Evolutionary conservation across 2,888 invertebrate genomes (phyloP), one percentile per base, ranked within the genome.

Genomic region (Caradrina clavipalpis): DNA sequence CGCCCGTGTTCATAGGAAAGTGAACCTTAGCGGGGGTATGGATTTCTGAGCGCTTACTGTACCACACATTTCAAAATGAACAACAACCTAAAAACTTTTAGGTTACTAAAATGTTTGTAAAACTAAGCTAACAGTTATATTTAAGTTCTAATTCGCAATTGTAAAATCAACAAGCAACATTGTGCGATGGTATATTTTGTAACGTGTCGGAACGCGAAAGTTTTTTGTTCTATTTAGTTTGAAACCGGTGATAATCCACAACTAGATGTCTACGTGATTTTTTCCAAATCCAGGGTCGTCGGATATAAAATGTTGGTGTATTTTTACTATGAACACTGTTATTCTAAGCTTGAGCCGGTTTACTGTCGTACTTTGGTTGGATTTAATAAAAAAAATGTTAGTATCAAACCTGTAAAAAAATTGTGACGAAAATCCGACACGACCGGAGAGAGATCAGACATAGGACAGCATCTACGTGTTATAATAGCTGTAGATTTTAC

Each of bases 221-320:
- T 56, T 50, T 1, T 22, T 47, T 51, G 45, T 17, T 45, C 17
- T 45, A 45, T 26, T 50, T 19, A 50, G 15, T 22, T 26, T 22
- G 8, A 73, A 31, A 39, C 11, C 15, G 4, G 39, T 60, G 45
- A 56, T 59, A 11, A 39, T 26, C 21, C 51, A 53, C 45, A 71
- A 49, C 56, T 51, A 60, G 50, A 31, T 71, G n/a, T n/a, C n/a
- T n/a, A 61, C 65, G 72, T 71, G 71, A 71, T 39, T 47, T 60
- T 73, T 60, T 17, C 4, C 39, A 49, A 65, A 61, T 61, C 51
- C 60, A 49, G 60, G 7, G 31, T 53, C 31, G 13, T 53, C 31
- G 39, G 13, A 8, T 26, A 21, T 21, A 15, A 70, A 26, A 26
- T 26, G 17, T 26, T 51, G 17, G 19, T 26, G 2, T 39, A 39